These are phyloP conservation scores for Cloeon dipterum DNA, from an alignment of 2,888 invertebrate genomes.

Conservation along the genomic window DNA sequence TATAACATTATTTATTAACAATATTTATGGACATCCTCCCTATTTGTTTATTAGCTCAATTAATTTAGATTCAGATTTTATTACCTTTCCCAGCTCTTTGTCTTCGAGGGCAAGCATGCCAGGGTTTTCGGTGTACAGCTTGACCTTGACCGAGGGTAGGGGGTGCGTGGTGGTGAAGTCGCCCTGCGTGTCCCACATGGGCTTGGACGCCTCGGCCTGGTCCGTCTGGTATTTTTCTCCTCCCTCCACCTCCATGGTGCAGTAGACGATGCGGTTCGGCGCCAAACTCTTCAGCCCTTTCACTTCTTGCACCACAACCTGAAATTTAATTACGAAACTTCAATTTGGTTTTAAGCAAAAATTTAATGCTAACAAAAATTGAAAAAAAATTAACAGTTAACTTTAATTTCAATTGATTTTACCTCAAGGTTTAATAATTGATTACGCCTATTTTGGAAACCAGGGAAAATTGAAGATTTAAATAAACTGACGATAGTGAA, in stretches of 20 bases:
- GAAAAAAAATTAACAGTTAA: not conserved
- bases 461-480: no score
- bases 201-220: constrained; percentile 97
- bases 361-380: not conserved
- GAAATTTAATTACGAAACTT: constrained; percentile 16
- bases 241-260: constrained; percentile 99
- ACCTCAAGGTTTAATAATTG: no score
- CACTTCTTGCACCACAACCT: constrained; percentile 98
- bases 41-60: no score
- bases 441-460: no score
- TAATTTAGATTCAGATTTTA: no score
- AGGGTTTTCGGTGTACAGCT: constrained; percentile 92
- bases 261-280: constrained; percentile 95
- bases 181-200: constrained; percentile 99
- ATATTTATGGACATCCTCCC: no score
- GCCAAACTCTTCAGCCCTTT: constrained; percentile 92
- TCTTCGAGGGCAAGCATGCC: constrained; percentile 96
- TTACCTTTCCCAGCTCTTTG: constrained; percentile 87
- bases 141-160: constrained; percentile 90
- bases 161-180: constrained; percentile 98
- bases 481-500: no score
- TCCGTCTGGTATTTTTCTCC: constrained; percentile 98
- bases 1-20: no score
- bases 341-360: no score
- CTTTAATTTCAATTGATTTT: not conserved